phyloP scores from a whole-genome alignment of 2,888 invertebrate species.

The Pocota personata region DNA sequence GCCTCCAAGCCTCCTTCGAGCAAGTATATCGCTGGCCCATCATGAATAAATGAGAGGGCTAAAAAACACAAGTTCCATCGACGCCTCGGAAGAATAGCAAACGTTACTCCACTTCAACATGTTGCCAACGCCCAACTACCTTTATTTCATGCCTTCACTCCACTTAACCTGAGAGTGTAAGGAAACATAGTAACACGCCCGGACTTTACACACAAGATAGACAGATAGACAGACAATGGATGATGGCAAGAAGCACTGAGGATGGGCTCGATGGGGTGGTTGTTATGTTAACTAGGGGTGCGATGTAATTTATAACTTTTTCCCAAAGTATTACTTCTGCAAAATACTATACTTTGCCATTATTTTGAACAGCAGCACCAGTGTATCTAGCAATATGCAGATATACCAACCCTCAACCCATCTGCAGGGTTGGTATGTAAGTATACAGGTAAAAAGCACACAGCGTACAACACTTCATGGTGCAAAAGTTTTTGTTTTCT shows the following conservation, averaged over 20 bases:
- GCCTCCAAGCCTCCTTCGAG: not conserved
- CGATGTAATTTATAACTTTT: conserved; percentile 69
- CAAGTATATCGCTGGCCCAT: conserved; percentile 49
- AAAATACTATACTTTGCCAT: conserved; percentile 47
- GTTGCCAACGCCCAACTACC: conserved; percentile 33
- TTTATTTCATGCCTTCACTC: conserved; percentile 51
- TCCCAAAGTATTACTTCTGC: conserved; percentile 52
- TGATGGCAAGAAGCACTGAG: not conserved
- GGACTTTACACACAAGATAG: conserved; percentile 27
- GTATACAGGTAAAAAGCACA: conserved; percentile 25
- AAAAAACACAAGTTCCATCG: conserved; percentile 68
- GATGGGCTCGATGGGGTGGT: not conserved
- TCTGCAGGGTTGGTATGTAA: too few relatives aligned
- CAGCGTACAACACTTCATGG: conserved; percentile 29
- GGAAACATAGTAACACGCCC: conserved; percentile 51
- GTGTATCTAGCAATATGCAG: conserved; percentile 37
- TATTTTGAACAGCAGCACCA: conserved; percentile 23
- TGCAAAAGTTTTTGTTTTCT: conserved; percentile 62
- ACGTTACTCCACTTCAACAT: conserved; percentile 66
- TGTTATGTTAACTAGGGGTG: conserved; percentile 24
- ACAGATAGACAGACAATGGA: conserved; percentile 57
- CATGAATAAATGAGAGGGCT: conserved; percentile 71
- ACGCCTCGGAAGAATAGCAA: conserved; percentile 71
- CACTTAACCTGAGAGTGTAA: conserved; percentile 52
- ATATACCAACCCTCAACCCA: not conserved